These are phyloP conservation scores for Chromobotia macracanthus DNA, from an alignment of 2,797 vertebrate genomes.

Conservation along the genomic window DNA sequence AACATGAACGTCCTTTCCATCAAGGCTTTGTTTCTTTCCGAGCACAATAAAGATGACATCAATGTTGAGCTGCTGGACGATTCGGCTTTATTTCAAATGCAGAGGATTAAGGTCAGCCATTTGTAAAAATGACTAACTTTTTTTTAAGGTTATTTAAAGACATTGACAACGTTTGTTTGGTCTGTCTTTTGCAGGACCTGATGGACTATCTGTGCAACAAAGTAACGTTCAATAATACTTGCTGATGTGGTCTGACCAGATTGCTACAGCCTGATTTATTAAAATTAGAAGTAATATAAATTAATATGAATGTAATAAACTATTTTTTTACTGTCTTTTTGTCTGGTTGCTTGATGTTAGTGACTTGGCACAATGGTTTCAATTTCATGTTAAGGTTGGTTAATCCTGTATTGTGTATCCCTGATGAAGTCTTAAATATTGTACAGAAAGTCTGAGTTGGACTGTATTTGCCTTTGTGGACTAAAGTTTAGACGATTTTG, in stretches of 20 bases:
- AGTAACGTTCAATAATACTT: conserved; percentile 53
- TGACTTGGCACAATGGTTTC: not conserved
- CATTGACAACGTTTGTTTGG: not conserved
- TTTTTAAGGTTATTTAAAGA: not conserved
- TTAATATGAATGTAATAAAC: not conserved
- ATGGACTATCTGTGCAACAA: conserved; percentile 69
- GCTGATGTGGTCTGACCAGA: conserved; percentile 1
- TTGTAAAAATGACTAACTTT: not conserved
- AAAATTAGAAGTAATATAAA: not conserved
- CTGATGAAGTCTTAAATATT: not conserved
- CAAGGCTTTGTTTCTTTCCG: conserved; percentile 78
- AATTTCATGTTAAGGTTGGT: not conserved
- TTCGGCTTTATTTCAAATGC: conserved; percentile 80
- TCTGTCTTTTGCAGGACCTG: conserved; percentile 65
- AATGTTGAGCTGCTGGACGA: conserved; percentile 80
- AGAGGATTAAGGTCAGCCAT: conserved; percentile 78
- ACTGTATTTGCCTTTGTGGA: too few species aligned
- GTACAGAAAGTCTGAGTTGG: too few species aligned
- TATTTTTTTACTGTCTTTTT: not conserved
- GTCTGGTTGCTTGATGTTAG: not conserved
- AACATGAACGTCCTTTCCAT: not conserved
- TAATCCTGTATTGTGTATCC: not conserved
- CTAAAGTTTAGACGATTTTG: too few species aligned
- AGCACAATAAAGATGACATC: conserved; percentile 77
- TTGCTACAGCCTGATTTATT: not conserved